A percentile compares a stretch with the other conserved stretches of the same genome.
phyloP scores from a whole-genome alignment of 1,140 invertebrate species.

The Cyclargus thomasi region DNA sequence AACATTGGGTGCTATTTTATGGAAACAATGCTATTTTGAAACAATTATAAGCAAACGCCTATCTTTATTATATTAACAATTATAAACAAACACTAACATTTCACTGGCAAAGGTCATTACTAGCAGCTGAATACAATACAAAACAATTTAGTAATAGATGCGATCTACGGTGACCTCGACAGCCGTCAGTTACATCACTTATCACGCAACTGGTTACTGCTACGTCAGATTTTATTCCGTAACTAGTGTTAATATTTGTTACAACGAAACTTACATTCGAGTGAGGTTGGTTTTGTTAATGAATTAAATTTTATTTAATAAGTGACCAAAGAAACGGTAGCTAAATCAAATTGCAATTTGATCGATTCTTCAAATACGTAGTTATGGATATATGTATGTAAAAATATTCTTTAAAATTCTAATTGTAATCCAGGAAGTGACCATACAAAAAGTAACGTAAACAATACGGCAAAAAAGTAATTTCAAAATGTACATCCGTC shows the following conservation, averaged over 20 bases:
- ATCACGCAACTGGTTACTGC: not conserved
- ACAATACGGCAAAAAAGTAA: constrained; percentile 6
- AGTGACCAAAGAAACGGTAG: too few species aligned
- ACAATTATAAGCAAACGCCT: too few species aligned
- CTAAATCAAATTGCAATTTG: too few species aligned
- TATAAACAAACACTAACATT: not conserved
- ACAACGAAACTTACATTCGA: not conserved
- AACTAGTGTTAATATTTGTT: not conserved
- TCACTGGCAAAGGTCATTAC: not conserved
- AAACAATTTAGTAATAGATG: not conserved
- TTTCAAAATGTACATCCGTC: constrained; percentile 21
- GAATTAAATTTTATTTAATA: too few species aligned
- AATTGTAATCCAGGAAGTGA: constrained; percentile 8
- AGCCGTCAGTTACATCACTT: not conserved
- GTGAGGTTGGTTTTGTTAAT: too few species aligned
- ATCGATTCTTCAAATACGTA: too few species aligned
- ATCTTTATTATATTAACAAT: too few species aligned
- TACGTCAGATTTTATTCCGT: not conserved
- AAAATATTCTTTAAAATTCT: too few species aligned
- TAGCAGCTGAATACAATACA: not conserved
- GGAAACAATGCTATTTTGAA: too few species aligned
- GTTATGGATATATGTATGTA: too few species aligned
- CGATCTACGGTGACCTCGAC: not conserved
- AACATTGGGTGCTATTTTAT: too few species aligned
- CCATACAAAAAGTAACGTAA: not conserved